Evolutionary conservation across 2,113 vertebrate genomes (phyloP).

Genomic region (Plectropomus leopardus): DNA sequence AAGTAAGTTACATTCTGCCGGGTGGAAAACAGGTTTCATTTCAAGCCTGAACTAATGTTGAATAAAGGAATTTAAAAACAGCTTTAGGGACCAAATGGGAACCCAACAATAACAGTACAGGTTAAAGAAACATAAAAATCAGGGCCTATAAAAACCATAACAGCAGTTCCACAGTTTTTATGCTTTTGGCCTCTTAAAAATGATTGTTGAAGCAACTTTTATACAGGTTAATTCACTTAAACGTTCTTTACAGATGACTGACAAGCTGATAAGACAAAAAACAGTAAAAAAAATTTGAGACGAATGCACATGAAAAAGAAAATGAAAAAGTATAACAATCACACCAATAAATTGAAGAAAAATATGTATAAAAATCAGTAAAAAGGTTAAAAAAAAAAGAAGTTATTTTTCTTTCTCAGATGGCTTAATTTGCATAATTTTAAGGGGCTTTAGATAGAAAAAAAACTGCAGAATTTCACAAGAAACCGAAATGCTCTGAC

Average conservation of each 20-base stretch:
- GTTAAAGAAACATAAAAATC: neutral
- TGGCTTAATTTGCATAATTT: neutral
- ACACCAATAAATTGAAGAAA: neutral
- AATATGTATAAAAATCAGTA: too few species aligned
- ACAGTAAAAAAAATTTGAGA: neutral
- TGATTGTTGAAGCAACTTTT: neutral
- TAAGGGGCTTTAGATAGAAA: too few species aligned
- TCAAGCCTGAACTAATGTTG: neutral
- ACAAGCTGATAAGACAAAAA: neutral
- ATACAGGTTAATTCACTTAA: neutral
- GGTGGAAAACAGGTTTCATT: constrained; percentile 15
- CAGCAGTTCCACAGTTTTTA: neutral
- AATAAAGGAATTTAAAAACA: neutral
- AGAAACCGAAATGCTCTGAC: neutral
- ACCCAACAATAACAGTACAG: neutral
- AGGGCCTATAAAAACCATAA: neutral
- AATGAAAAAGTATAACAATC: neutral
- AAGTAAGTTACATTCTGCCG: constrained; percentile 36
- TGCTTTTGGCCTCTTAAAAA: neutral
- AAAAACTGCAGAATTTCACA: neutral
- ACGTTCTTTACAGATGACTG: neutral
- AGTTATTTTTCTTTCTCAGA: neutral
- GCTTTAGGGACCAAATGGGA: neutral
- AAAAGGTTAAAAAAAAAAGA: neutral
- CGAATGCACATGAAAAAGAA: neutral